A percentile compares a stretch with the other conserved stretches of the same genome.
These are phyloP conservation scores for Torymus texanus DNA, from an alignment of 2,888 invertebrate species.

Conservation along the genomic window DNA sequence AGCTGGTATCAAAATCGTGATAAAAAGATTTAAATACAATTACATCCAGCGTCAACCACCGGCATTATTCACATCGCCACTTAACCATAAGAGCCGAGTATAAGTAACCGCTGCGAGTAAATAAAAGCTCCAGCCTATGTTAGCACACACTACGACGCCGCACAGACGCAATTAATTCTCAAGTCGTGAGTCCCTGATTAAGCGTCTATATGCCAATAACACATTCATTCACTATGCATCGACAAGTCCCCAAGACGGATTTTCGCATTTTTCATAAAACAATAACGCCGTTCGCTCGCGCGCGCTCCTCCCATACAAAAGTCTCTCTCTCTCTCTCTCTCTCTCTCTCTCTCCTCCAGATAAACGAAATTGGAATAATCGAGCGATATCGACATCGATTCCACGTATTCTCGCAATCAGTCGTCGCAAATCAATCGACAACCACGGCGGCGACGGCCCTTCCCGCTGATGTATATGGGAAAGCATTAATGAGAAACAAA, in stretches of 20 bases:
- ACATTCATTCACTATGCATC: constrained; percentile 22
- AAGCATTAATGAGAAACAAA: constrained; percentile 29
- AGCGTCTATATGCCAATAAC: neutral
- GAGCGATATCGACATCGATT: constrained; percentile 12
- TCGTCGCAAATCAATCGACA: constrained; percentile 37
- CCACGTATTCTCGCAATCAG: neutral
- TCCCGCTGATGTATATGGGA: constrained; percentile 35
- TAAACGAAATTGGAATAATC: constrained; percentile 19
- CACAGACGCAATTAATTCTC: constrained; percentile 38
- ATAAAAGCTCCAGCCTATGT: constrained; percentile 11
- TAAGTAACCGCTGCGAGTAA: neutral
- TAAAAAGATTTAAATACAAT: constrained; percentile 40
- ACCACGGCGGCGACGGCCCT: neutral
- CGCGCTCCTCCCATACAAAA: neutral
- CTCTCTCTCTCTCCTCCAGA: neutral
- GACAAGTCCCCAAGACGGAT: neutral
- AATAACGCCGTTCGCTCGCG: neutral
- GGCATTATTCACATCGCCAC: constrained; percentile 10
- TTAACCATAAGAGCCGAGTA: neutral
- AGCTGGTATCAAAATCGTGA: constrained; percentile 4
- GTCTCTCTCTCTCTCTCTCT: no score
- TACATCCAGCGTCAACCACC: constrained; percentile 4
- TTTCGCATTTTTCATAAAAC: constrained; percentile 4
- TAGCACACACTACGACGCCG: neutral
- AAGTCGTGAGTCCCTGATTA: constrained; percentile 21